Conservation (phyloP, 2,113 vertebrate genomes). For the Himantopus leucocephalus region DNA sequence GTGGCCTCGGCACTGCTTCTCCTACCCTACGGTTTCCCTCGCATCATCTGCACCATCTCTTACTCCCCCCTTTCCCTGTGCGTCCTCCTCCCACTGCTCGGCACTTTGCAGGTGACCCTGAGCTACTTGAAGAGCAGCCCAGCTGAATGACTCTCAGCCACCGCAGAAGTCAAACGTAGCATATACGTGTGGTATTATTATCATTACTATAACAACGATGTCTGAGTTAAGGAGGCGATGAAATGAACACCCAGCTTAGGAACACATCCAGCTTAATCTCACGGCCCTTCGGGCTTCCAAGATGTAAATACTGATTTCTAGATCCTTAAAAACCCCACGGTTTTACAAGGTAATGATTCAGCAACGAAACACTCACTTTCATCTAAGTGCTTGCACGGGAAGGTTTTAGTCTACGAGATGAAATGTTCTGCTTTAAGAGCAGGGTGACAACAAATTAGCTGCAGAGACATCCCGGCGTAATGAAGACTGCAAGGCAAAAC, state of each 20-base stretch:
- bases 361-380: neutral
- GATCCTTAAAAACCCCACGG: neutral
- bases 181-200: neutral
- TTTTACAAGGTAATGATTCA: slow-evolving; percentile 37
- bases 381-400: neutral
- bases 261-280: neutral
- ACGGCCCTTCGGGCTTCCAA: neutral
- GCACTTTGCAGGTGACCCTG: neutral
- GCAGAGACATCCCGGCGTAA: neutral
- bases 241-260: neutral
- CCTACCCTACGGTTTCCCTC: neutral
- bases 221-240: neutral
- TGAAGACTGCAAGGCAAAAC: slow-evolving; percentile 7
- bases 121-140: neutral
- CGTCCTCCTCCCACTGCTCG: neutral
- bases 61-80: neutral
- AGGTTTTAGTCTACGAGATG: neutral
- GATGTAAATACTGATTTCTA: slow-evolving; percentile 11
- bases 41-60: neutral
- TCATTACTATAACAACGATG: neutral
- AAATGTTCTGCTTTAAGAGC: slow-evolving; percentile 3
- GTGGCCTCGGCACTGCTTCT: neutral
- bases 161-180: neutral
- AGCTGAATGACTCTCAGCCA: neutral
- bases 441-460: slow-evolving; percentile 9